These are phyloP conservation scores for Bambusicola thoracicus DNA, from an alignment of 2,113 vertebrate genomes.

Conservation along the genomic window DNA sequence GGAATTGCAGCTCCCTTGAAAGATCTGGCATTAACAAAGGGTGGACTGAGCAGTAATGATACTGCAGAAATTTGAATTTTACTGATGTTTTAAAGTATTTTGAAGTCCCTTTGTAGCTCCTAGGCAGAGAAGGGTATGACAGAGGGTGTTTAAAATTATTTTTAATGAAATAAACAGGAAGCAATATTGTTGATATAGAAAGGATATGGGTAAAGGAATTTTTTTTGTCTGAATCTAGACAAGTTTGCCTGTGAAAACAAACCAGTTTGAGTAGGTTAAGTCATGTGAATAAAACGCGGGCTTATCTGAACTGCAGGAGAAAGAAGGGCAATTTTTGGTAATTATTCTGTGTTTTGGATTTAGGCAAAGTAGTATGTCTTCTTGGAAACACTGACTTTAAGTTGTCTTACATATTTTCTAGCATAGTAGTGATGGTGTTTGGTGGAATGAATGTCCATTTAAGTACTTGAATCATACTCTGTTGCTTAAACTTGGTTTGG, in stretches of 20 bases:
- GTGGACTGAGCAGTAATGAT: background rate
- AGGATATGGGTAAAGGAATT: background rate
- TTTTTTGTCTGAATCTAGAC: background rate
- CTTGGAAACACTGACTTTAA: background rate
- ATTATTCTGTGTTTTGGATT: background rate
- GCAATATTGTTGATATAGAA: background rate
- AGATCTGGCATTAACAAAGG: background rate
- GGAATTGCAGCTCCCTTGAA: conserved; percentile 2
- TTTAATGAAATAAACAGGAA: background rate
- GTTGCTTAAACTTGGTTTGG: background rate
- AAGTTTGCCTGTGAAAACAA: background rate
- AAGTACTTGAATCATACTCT: background rate
- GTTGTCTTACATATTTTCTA: background rate
- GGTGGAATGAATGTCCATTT: background rate
- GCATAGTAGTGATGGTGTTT: background rate
- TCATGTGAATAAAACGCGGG: background rate
- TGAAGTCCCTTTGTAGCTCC: background rate
- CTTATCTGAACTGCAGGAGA: background rate
- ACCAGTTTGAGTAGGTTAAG: background rate
- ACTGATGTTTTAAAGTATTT: background rate
- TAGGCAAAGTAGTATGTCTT: background rate
- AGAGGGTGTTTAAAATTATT: background rate
- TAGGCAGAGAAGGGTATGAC: background rate
- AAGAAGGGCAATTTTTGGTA: background rate
- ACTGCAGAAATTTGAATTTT: background rate